Evolutionary conservation across 2,888 invertebrate species (phyloP), one percentile per base, ranked within the genome.

Genomic region (Ypsolopha scabrella): DNA sequence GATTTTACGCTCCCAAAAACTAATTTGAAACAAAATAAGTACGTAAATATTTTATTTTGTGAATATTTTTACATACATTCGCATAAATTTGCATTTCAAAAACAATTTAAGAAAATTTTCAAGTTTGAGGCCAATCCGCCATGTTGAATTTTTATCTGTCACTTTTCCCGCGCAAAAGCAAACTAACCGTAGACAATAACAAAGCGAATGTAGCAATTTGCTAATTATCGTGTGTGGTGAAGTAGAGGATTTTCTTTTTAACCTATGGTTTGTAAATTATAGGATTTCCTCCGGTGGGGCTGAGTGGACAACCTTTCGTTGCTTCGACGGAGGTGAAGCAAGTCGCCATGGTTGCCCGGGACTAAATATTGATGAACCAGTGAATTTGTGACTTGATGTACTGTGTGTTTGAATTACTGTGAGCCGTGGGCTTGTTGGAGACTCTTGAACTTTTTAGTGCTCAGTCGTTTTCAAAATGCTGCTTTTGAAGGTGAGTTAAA

Each of bases 221-320:
- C 58, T 70, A 68, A 78, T 81, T 79, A 80, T 54, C 60, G 50
- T 50, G 75, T 70, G 72, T 65, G 76, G 69, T 74, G 71, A 73
- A 67, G 71, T 65, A 68, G 66, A 62, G 62, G 65, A 65, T 72
- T 72, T 74, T 68, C 67, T 68, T 72, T 72, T 70, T 76, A 79
- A 79, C 65, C 59, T 65, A 61, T 67, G 68, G 68, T 75, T 73
- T 74, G 62, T 75, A 70, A 81, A 83, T 86, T 86, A 73, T 80
- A 86, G 86, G 81, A 62, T 78, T 80, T 80, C 78, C 68, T 73
- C 65, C 61, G 69, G 70, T 70, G 68, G 64, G 71, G 70, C 70
- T 71, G 72, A 68, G 58, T 70, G 71, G 72, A 62, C 62, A 61
- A 64, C 59, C 58, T 33, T 10, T 35, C 8, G 57, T 57, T 57